Conservation (phyloP, 2,797 vertebrate species). For the Rhinella marina region DNA sequence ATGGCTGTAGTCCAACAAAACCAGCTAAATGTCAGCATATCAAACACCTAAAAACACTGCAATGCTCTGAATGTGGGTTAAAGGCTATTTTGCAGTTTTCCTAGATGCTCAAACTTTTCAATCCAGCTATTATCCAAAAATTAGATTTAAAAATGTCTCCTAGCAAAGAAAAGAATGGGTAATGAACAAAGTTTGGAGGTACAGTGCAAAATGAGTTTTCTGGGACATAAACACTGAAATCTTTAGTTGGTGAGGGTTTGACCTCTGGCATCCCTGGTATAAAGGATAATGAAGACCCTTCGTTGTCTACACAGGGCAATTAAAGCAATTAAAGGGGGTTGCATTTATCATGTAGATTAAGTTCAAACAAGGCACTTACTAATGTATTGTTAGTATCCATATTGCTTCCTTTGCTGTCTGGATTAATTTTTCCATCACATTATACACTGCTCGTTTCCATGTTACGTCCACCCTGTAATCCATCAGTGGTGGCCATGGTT, state of each 20-base stretch:
- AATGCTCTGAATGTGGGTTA: conserved; percentile 23
- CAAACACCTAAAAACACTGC: conserved; percentile 48
- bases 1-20: conserved; percentile 59
- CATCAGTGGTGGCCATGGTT: no score
- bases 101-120: conserved; percentile 8
- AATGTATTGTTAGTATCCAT: no score
- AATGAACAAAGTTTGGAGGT: background rate
- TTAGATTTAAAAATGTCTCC: background rate
- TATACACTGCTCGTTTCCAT: no score
- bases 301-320: no score
- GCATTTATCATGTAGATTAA: no score
- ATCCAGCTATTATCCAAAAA: background rate
- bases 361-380: no score
- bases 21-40: conserved; percentile 58
- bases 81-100: conserved; percentile 36
- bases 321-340: no score
- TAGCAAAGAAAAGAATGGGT: background rate
- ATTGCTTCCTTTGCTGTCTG: no score
- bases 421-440: no score
- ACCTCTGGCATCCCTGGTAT: background rate
- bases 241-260: background rate
- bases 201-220: background rate
- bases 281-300: background rate
- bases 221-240: background rate
- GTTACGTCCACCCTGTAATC: no score